Base-by-base conservation (phyloP, 2,888 invertebrate species). In the Chouioia cunea region DNA sequence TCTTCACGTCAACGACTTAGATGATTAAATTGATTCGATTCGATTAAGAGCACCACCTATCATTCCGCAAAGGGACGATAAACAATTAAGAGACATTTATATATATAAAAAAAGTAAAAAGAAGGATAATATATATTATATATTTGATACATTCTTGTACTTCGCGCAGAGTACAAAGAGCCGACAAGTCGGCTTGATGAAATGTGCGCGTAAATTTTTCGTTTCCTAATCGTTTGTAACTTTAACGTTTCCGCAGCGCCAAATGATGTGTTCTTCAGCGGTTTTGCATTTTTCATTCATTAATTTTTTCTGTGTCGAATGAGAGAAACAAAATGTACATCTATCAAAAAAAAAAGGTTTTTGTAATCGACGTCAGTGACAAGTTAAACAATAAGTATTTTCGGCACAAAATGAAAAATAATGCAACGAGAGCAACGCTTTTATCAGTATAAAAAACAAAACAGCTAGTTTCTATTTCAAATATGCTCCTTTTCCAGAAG, bases 1-100 rank as follows among this genome's bases (percentile, higher is more conserved):
- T 82, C 89, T 98, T 57, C 97, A 97, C 87, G 93, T 98, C 52
- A 95, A 96, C 80, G 97, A 98, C 87, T 89, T 96, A 81, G 97
- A 98, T 82, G 97, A 85, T 78, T 85, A 83, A 83, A 70, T 68
- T 68, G 4, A 70, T 70, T 8, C 12, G n/a, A 10, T 70, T 64
- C 36, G 46, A 60, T 64, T 60, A 4, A 60, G 62, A 67, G 67
- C 60, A 75, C 71, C 73, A 71, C 67, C 75, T 75, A 70, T 76
- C 75, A 77, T 77, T 77, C 75, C 75, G 68, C 44, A 70, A 59
- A 71, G 67, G 74, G 73, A 76, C 58, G 74, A 73, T 76, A 71
- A 48, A 69, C 73, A 70, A 70, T 75, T 73, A 69, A 74, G 68
- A 73, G 70, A 70, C 58, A 67, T 65, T 73, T 68, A 62, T 70